phyloP scores from a whole-genome alignment of 2,797 vertebrate genomes.

The Psittacula echo region DNA sequence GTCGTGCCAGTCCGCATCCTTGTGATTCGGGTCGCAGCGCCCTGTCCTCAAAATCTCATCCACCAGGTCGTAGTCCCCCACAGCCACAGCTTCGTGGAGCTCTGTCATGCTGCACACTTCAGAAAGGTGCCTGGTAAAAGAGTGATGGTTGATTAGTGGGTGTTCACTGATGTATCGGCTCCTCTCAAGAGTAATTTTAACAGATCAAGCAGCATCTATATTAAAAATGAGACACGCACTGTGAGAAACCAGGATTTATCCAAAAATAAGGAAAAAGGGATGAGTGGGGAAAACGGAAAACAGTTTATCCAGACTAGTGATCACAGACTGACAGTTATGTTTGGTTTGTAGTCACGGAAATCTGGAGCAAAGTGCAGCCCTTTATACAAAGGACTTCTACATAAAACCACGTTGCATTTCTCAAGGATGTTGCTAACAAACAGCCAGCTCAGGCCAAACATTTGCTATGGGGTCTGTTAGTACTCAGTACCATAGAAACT shows the following conservation, averaged over 20 bases:
- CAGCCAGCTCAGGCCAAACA: background rate
- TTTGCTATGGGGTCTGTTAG: background rate
- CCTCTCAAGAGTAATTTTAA: background rate
- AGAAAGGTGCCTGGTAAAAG: background rate
- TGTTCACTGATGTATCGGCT: background rate
- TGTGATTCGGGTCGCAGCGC: constrained; percentile 84
- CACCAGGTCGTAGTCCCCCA: constrained; percentile 78
- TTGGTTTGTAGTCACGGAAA: background rate
- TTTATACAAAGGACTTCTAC: background rate
- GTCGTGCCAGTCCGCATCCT: constrained; percentile 87
- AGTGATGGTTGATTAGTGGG: accelerated
- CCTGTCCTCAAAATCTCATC: constrained; percentile 80
- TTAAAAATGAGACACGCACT: background rate
- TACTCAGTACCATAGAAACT: constrained; percentile 48
- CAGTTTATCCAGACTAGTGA: background rate
- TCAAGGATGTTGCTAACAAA: background rate
- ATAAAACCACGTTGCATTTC: background rate
- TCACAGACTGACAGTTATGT: background rate
- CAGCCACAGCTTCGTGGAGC: constrained; percentile 88
- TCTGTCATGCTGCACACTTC: constrained; percentile 80
- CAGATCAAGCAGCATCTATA: background rate
- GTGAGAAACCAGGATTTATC: background rate
- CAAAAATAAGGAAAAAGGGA: background rate
- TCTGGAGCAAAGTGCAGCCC: background rate
- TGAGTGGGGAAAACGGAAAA: accelerated